These are phyloP conservation scores for Catocala fraxini DNA, from an alignment of 2,888 invertebrate genomes.

Conservation along the genomic window DNA sequence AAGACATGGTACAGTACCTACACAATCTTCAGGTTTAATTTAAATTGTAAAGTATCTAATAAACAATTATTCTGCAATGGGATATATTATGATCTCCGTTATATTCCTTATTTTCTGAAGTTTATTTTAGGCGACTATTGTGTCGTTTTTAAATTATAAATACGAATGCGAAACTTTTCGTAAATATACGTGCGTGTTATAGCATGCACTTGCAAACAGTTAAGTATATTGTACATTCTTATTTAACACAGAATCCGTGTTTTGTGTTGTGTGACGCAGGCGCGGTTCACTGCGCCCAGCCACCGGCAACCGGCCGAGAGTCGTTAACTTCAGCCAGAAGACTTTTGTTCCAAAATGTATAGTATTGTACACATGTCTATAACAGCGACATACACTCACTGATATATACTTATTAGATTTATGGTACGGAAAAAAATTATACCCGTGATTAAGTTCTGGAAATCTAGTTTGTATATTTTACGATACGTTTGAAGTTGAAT, in stretches of 20 bases:
- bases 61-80: too few relatives aligned
- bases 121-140: too few relatives aligned
- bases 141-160: too few relatives aligned
- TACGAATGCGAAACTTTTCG: too few relatives aligned
- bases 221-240: slow-evolving; percentile 6
- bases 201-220: neutral
- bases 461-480: too few relatives aligned
- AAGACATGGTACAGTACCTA: too few relatives aligned
- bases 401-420: slow-evolving; percentile 4
- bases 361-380: slow-evolving; percentile 22
- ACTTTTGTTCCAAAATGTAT: slow-evolving; percentile 31
- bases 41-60: too few relatives aligned
- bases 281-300: slow-evolving; percentile 35
- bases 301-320: slow-evolving; percentile 26
- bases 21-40: too few relatives aligned
- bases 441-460: too few relatives aligned
- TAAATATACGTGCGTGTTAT: neutral
- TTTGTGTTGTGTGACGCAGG: slow-evolving; percentile 33
- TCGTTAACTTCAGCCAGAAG: slow-evolving; percentile 45
- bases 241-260: slow-evolving; percentile 13
- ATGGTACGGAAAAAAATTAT: neutral
- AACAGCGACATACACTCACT: slow-evolving; percentile 7
- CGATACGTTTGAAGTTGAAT: too few relatives aligned
- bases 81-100: too few relatives aligned
- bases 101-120: too few relatives aligned